Base-by-base conservation (phyloP, 2,797 vertebrate species). In the Sternotherus odoratus region DNA sequence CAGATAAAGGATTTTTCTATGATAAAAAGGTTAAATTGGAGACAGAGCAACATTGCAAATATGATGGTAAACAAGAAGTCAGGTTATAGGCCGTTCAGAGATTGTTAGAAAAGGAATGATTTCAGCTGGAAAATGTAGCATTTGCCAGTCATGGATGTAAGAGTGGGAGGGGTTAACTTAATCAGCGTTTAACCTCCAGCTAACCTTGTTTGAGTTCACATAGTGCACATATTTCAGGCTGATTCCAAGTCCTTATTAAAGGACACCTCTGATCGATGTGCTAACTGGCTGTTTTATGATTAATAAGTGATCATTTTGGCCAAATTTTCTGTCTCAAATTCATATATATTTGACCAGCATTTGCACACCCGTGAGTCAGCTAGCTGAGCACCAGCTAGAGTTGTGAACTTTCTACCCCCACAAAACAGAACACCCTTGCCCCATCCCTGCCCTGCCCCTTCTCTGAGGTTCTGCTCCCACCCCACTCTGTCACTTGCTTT, bases 1-100 rank as follows among this genome's bases (percentile, higher is more conserved):
- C 21, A 56, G 1, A 57, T 89, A 49, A 15, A 15, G 48, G 48
- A 49, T 49, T 49, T 49, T 49, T 49, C 48, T 13, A 49, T 49
- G 48, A 13, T 12, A 88, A 88, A 87, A 95, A 93, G 11, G 50
- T 96, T 96, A 94, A 95, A 90, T 36, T 93, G 88, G 87, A 96
- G 93, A 92, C 30, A 94, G 56, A 60, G 91, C 81, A 79, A 48
- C 48, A 79, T 10, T 2, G 39, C 46, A 75, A 30, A 30, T 30
- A 48, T 75, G 26, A 17, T 48, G 48, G 72, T 30, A 75, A 48
- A 28, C 72, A 75, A 48, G 72, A 48, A 75, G 72, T 28, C 15
- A 85, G 77, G 80, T 91, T 30, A 49, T 5, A 86, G 87, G 91
- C 28, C 28, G 4, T 36, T 69, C 19, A 12, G n/a, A 75, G 85